Conservation (phyloP, 2,888 invertebrate genomes). For the Pemphredon lugubris region DNA sequence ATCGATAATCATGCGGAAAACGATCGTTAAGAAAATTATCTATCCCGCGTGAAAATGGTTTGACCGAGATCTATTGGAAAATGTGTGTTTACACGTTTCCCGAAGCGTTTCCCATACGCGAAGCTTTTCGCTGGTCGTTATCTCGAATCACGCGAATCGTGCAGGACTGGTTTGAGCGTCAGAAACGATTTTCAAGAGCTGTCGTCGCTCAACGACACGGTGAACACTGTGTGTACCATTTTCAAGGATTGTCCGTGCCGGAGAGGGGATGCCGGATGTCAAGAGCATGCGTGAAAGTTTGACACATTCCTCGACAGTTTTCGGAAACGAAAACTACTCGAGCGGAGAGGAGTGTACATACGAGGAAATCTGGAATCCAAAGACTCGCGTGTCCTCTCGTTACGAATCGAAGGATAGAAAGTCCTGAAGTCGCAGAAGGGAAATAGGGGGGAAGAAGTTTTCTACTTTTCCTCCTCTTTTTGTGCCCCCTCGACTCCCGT, state of each 20-base stretch:
- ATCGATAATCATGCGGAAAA: no score
- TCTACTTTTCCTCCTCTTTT: constrained; percentile 12
- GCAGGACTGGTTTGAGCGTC: constrained; percentile 16
- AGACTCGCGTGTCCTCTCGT: constrained; percentile 14
- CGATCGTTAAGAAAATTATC: no score
- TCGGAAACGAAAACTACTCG: constrained; percentile 20
- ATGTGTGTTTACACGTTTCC: neutral
- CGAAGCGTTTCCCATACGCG: neutral
- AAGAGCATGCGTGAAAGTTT: constrained; percentile 56
- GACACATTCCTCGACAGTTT: constrained; percentile 52
- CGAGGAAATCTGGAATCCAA: constrained; percentile 35
- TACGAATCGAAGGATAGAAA: constrained; percentile 25
- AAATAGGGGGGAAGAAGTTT: constrained; percentile 28
- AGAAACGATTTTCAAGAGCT: constrained; percentile 32
- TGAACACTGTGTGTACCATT: no score
- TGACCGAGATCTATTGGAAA: no score
- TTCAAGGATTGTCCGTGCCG: constrained; percentile 33
- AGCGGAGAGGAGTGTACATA: neutral
- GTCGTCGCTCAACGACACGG: constrained; percentile 25
- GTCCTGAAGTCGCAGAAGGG: neutral
- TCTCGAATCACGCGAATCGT: constrained; percentile 29
- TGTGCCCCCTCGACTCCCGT: neutral
- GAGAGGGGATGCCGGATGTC: constrained; percentile 43
- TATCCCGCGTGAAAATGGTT: neutral
- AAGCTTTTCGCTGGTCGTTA: constrained; percentile 5